Evolutionary conservation across 2,888 invertebrate genomes (phyloP), one percentile per base, ranked within the genome.

Genomic region (Cyclophora punctaria): DNA sequence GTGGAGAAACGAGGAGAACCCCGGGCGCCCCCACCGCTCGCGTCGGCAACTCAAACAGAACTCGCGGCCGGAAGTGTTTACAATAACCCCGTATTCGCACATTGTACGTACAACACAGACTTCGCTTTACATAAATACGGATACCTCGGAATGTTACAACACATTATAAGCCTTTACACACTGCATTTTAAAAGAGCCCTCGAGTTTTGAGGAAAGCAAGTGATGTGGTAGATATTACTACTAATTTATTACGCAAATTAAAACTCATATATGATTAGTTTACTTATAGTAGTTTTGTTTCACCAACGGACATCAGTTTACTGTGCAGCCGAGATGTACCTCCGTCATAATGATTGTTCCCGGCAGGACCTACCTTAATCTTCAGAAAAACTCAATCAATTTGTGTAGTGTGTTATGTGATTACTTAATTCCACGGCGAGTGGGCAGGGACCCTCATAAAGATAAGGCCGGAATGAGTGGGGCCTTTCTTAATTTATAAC

Each of bases 371-470:
- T 33, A 44, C 34, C 44, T 20, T 44, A 44, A 37, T 46, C 43
- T 44, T 43, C 43, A 55, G 50, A 56, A 55, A 56, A 60, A 49
- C 51, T 56, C 55, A 55, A 71, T 72, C 71, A 73, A 73, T 75
- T 71, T 66, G 64, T 62, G 64, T 64, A 72, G 69, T 71, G 67
- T 70, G 68, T 74, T 73, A 72, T 76, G 76, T 78, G 80, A 83
- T 82, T 80, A 80, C 81, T 81, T 81, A 81, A 82, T 83, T 80
- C 80, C 73, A 71, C 78, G 75, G 73, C 75, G 75, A 80, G 78
- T 79, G 79, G 75, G 70, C 78, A 70, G 66, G 67, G 72, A 78
- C 80, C 79, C 79, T 77, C 80, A 75, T 83, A 83, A 82, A 83
- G 82, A 83, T 83, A 83, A 80, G 75, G 69, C 70, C 56, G 65